Percentiles rank a stretch among this genome's conserved stretches.
phyloP scores from a whole-genome alignment of 2,797 vertebrate genomes.

The Catharus ustulatus region DNA sequence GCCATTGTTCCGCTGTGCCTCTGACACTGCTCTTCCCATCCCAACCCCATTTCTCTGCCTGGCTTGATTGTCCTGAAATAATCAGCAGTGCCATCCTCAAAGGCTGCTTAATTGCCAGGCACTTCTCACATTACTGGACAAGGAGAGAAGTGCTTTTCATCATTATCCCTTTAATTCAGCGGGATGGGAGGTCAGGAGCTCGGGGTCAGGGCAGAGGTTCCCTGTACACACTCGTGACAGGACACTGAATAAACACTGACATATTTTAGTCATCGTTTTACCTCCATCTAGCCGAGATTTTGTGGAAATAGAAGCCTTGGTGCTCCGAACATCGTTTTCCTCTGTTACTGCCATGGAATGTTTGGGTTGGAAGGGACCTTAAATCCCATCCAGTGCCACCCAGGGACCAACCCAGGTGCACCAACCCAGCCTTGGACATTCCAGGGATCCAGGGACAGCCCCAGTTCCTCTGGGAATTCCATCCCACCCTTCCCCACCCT shows the following conservation, averaged over 20 bases:
- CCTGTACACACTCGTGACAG: fast-evolving
- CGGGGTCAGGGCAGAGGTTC: not conserved
- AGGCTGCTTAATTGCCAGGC: not conserved
- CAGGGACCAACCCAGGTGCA: not conserved
- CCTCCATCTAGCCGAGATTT: not conserved
- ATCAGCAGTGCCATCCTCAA: constrained; percentile 11
- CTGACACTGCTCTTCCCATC: not conserved
- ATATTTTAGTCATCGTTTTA: fast-evolving
- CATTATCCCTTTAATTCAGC: not conserved
- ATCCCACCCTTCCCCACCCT: not conserved
- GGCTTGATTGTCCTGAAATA: constrained; percentile 23
- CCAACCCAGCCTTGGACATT: fast-evolving
- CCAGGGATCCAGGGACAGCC: not conserved
- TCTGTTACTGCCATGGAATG: not conserved
- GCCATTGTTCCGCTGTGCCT: not conserved
- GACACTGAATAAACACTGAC: not conserved
- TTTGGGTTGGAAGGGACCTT: not conserved
- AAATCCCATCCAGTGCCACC: not conserved
- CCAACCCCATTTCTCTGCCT: not conserved
- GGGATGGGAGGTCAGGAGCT: not conserved
- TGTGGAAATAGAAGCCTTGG: not conserved
- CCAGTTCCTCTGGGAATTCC: not conserved
- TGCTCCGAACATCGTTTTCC: fast-evolving
- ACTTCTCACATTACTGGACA: not conserved
- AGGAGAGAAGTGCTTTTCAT: not conserved